These are phyloP conservation scores for Erythrocercus mccallii DNA, from an alignment of 2,113 vertebrate genomes.

Conservation along the genomic window DNA sequence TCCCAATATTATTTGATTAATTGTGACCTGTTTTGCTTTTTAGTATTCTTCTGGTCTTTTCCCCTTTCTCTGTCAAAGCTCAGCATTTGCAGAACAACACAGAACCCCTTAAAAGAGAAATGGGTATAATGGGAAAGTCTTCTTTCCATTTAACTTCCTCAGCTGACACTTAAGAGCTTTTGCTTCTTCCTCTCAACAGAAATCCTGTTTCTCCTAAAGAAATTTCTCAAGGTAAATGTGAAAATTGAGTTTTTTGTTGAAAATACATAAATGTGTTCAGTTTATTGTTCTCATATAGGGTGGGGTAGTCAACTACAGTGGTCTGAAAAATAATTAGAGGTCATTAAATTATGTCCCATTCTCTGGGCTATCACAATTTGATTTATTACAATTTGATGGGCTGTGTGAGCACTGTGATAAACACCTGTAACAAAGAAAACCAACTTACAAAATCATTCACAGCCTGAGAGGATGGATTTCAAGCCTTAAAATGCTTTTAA, in stretches of 20 bases:
- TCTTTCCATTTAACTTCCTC: neutral
- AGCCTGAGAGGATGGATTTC: neutral
- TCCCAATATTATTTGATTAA: neutral
- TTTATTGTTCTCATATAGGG: neutral
- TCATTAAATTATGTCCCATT: neutral
- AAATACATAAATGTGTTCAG: fast-evolving
- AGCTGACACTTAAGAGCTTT: neutral
- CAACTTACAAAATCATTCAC: neutral
- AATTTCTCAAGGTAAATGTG: conserved; percentile 58
- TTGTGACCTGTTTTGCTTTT: neutral
- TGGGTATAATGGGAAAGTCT: neutral
- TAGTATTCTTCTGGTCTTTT: neutral
- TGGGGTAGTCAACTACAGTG: neutral
- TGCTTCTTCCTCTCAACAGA: neutral
- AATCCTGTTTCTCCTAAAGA: neutral
- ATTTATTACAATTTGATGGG: neutral
- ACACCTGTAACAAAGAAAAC: neutral
- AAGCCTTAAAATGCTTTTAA: neutral
- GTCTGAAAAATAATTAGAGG: neutral
- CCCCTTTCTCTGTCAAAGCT: conserved; percentile 18
- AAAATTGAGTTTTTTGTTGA: neutral
- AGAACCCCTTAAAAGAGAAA: neutral
- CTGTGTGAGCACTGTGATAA: neutral
- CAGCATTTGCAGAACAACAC: neutral
- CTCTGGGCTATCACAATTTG: neutral